A percentile compares a stretch with the other conserved stretches of the same genome.
These are phyloP conservation scores for Clarias laeviceps DNA, from an alignment of 2,797 vertebrate species.

Conservation along the genomic window DNA sequence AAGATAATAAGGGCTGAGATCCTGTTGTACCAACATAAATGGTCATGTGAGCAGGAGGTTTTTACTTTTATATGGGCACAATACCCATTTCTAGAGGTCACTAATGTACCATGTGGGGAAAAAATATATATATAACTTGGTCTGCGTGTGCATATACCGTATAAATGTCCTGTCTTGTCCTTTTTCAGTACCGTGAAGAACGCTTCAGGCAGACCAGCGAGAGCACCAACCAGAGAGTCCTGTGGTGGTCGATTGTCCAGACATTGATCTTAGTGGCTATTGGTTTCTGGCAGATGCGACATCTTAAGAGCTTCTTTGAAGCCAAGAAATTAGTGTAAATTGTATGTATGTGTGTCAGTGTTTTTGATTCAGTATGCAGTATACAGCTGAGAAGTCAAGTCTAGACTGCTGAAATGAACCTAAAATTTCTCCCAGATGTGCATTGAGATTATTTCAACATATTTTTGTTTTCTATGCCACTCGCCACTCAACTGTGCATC, in stretches of 20 bases:
- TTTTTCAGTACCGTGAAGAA: slow-evolving; percentile 86
- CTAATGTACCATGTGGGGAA: neutral
- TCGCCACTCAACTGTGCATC: slow-evolving; percentile 8
- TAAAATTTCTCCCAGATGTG: slow-evolving; percentile 27
- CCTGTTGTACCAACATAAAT: neutral
- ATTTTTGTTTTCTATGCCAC: slow-evolving; percentile 32
- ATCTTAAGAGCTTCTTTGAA: slow-evolving; percentile 95
- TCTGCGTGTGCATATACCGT: neutral
- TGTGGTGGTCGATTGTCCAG: slow-evolving; percentile 95
- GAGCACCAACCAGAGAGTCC: slow-evolving; percentile 90
- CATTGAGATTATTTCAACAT: slow-evolving; percentile 36
- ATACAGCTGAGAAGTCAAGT: slow-evolving; percentile 50
- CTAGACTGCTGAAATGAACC: slow-evolving; percentile 51
- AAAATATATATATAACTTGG: too few species aligned
- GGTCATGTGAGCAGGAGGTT: neutral
- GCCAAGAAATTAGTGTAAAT: slow-evolving; percentile 91
- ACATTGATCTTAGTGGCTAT: slow-evolving; percentile 91
- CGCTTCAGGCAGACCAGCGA: slow-evolving; percentile 92
- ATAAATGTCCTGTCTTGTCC: neutral
- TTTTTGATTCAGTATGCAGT: slow-evolving; percentile 65
- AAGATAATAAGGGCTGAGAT: neutral
- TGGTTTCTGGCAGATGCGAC: slow-evolving; percentile 93
- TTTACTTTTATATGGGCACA: neutral
- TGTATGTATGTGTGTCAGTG: slow-evolving; percentile 41
- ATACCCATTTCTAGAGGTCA: neutral